phyloP scores from a whole-genome alignment of 1,140 invertebrate genomes.

The Lordiphosa mommai region DNA sequence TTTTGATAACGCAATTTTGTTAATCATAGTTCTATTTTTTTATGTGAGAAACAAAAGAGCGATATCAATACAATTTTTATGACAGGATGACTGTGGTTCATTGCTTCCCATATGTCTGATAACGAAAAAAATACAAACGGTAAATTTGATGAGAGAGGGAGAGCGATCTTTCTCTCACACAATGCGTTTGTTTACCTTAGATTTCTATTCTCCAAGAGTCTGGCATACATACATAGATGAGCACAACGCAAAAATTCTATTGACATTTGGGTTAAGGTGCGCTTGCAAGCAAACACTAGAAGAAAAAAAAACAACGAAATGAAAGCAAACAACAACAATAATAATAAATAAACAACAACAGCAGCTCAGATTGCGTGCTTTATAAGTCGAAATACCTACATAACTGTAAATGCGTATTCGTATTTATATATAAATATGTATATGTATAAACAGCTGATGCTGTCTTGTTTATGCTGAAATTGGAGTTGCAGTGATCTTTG shows the following conservation, averaged over 20 bases:
- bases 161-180: no score
- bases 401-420: slow-evolving; percentile 29
- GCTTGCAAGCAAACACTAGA: slow-evolving; percentile 18
- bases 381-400: slow-evolving; percentile 41
- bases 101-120: no score
- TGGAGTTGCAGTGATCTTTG: slow-evolving; percentile 13
- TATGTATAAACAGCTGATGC: slow-evolving; percentile 2
- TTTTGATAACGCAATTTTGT: background rate
- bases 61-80: no score
- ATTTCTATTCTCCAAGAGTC: slow-evolving; percentile 12
- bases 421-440: slow-evolving; percentile 1
- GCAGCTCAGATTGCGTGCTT: no score
- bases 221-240: slow-evolving; percentile 8
- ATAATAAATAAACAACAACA: slow-evolving; percentile 14
- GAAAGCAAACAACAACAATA: slow-evolving; percentile 31
- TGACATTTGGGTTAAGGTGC: slow-evolving; percentile 29
- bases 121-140: no score
- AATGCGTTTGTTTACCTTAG: background rate
- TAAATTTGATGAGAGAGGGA: background rate
- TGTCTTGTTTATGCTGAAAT: no score
- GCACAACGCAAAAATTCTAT: slow-evolving; percentile 50
- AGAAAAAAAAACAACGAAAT: slow-evolving; percentile 16
- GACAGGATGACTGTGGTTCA: no score
- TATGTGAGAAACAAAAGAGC: slow-evolving; percentile 4
- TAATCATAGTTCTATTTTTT: slow-evolving; percentile 38